phyloP scores from a whole-genome alignment of 2,888 invertebrate species.

The Philopedon plagiatum region DNA sequence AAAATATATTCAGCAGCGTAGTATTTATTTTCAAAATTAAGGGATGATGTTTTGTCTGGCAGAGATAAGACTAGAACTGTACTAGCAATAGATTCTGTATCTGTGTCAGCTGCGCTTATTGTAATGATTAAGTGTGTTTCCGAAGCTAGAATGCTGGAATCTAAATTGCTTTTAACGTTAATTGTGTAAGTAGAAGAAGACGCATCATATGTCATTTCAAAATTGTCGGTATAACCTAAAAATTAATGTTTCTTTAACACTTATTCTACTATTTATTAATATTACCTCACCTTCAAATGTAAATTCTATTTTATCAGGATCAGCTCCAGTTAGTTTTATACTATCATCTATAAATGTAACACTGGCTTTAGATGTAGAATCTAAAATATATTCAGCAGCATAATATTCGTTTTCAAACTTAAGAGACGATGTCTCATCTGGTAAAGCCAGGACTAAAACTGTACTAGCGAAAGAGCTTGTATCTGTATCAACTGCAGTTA shows the following conservation, averaged over 20 bases:
- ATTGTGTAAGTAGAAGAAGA: conserved; percentile 31
- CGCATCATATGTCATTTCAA: conserved; percentile 34
- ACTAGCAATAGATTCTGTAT: background rate
- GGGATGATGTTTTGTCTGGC: background rate
- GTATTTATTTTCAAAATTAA: conserved; percentile 36
- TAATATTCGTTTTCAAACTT: conserved; percentile 32
- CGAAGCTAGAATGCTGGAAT: background rate
- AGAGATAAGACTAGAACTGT: conserved; percentile 31
- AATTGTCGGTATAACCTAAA: conserved; percentile 43
- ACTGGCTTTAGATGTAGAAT: background rate
- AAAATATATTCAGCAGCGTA: background rate
- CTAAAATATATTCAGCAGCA: background rate
- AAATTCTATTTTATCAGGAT: too few species aligned
- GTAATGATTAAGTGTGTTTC: conserved; percentile 8
- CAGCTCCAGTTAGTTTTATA: too few species aligned
- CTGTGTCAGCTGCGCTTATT: conserved; percentile 3
- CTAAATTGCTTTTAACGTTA: conserved; percentile 2
- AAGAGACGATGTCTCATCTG: conserved; percentile 17
- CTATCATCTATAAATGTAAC: too few species aligned
- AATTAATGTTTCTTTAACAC: background rate
- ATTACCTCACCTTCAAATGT: too few species aligned
- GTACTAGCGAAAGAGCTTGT: background rate
- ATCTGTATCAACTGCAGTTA: conserved; percentile 5
- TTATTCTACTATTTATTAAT: too few species aligned
- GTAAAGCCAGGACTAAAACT: conserved; percentile 30